Base-by-base conservation (phyloP, 2,113 vertebrate genomes). In the Cyanoramphus novaezelandiae region DNA sequence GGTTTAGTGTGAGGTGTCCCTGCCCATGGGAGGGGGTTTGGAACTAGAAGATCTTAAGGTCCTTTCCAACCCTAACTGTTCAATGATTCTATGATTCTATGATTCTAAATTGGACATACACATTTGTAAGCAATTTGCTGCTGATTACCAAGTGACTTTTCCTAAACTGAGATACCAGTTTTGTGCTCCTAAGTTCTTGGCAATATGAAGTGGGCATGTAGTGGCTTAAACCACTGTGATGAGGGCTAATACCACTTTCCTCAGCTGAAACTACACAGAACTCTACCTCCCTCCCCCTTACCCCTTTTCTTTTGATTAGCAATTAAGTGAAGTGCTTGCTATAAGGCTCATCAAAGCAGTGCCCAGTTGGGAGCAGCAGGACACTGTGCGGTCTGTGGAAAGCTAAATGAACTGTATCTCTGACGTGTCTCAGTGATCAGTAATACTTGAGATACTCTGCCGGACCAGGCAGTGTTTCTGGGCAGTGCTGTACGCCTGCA, bases 101-200 rank as follows among this genome's bases (percentile, higher is more conserved):
- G 37, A 37, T 37, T 37, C 37, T 37, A 37, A 37, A 35, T 59
- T 59, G 57, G 57, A 35, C 57, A 35, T 59, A 24, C 3, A 35
- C 57, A 24, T 59, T 59, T 35, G 20, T 24, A 35, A 59, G 33
- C 57, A 59, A 59, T 59, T 59, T 2, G 33, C 57, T 59, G 33
- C 9, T 35, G 33, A 59, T 59, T 13, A 35, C 57, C 57, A 59
- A 59, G 33, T 24, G 33, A 24, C 57, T 59, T n/a, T 59, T 59
- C 29, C 25, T 41, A n/a, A 80, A 3, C 13, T 25, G 21, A 60
- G 24, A 23, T 2, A 5, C 8, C 50, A 16, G 25, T 55, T 80
- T 13, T 4, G 3, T 52, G 10, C 18, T 80, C 15, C 13, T 79
- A 37, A 12, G 14, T 85, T 71, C 49, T 53, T 0, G 0, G 60